Percentiles rank a stretch among this genome's conserved stretches.
These are phyloP conservation scores for Idaea aversata DNA, from an alignment of 2,888 invertebrate species.

Conservation along the genomic window DNA sequence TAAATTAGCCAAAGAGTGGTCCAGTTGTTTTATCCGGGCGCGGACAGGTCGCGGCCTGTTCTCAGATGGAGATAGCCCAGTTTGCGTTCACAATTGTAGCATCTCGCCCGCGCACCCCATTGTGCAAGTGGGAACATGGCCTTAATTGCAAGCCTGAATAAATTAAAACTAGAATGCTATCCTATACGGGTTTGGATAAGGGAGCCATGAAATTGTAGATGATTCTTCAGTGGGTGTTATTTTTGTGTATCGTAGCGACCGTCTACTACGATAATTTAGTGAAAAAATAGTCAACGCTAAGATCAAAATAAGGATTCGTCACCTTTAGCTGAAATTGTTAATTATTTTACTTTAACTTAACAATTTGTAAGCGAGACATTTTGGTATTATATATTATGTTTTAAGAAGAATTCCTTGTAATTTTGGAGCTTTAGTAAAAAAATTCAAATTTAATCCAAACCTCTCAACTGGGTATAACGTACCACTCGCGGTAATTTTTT, in stretches of 20 bases:
- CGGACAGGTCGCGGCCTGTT: slow-evolving; percentile 44
- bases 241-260: background rate
- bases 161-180: slow-evolving; percentile 74
- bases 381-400: too few species aligned
- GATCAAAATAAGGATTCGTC: too few species aligned
- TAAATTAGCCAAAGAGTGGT: slow-evolving; percentile 13
- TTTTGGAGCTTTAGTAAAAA: too few species aligned
- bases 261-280: background rate
- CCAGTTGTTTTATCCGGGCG: slow-evolving; percentile 13
- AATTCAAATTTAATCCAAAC: too few species aligned
- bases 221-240: background rate
- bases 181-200: slow-evolving; percentile 47
- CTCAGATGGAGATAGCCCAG: slow-evolving; percentile 69
- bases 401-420: too few species aligned
- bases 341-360: too few species aligned
- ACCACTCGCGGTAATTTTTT: too few species aligned
- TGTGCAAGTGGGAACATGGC: slow-evolving; percentile 71
- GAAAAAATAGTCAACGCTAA: background rate
- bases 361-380: too few species aligned
- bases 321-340: too few species aligned
- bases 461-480: too few species aligned
- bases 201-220: slow-evolving; percentile 42
- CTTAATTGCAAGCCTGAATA: slow-evolving; percentile 75
- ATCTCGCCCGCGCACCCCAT: slow-evolving; percentile 63
- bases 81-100: slow-evolving; percentile 73